Evolutionary conservation across 2,797 vertebrate species (phyloP), one percentile per base, ranked within the genome.

Genomic region (Cottoperca gobio): DNA sequence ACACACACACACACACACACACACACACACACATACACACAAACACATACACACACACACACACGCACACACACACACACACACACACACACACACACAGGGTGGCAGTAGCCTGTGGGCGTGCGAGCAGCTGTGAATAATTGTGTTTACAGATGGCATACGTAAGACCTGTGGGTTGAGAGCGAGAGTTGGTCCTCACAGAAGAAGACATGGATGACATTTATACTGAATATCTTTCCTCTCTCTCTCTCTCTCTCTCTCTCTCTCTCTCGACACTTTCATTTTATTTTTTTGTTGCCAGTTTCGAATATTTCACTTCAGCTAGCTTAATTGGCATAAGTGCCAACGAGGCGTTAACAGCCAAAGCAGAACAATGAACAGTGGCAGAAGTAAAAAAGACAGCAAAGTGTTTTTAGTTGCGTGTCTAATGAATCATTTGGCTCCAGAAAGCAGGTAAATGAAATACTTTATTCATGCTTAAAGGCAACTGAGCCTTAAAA

Each of bases 111-210:
- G 82, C 90, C 86, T 61, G 64, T 85, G 59, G 89, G 78, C 67
- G 80, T 90, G 81, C 78, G 62, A 85, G 90, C 88, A 87, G 82
- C 86, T 85, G 86, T 88, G 91, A 91, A 90, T 91, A 91, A 92
- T 91, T 89, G 90, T 93, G 86, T 93, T 92, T 93, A 93, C 89
- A 93, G 92, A 93, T 82, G 91, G 76, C 83, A 82, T 86, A 89
- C 84, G 86, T 90, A 84, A 62, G 84, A 91, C 89, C 92, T 86
- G 88, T 86, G 78, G 81, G 79, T 66, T 79, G 76, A 78, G 42
- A 58, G 33, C 54, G 46, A 46, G 31, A 61, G 53, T 28, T 2
- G 46, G 58, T 76, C 63, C 23, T 58, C 58, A 78, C 65, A 64
- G 50, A 72, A 63, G 71, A 66, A 83, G 81, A 78, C 65, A 35